Percentiles rank a stretch among this genome's conserved stretches.
phyloP scores from a whole-genome alignment of 2,888 invertebrate genomes.

The Gerosis bhagava region DNA sequence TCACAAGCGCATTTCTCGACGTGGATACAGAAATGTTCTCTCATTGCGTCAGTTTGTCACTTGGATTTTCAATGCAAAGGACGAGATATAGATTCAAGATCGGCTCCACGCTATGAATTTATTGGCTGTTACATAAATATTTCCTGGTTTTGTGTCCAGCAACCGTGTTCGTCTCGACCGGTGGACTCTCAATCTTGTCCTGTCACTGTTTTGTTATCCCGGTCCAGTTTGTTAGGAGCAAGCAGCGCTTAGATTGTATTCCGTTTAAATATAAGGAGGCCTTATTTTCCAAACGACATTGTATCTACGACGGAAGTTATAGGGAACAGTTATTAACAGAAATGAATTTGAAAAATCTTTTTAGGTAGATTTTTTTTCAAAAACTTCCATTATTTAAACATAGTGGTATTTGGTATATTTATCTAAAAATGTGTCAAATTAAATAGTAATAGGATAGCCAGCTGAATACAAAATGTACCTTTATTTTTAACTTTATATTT shows the following conservation, averaged over 20 bases:
- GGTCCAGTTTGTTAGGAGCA: conserved; percentile 19
- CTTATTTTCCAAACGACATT: conserved; percentile 19
- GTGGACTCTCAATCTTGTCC: conserved; percentile 25
- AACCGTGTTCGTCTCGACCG: conserved; percentile 23
- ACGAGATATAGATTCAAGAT: conserved; percentile 23
- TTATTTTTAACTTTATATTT: too few relatives aligned
- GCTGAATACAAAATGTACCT: too few relatives aligned
- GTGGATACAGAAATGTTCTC: background rate
- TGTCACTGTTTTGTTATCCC: conserved; percentile 23
- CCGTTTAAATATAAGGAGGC: conserved; percentile 18
- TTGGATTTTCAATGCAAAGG: conserved; percentile 19
- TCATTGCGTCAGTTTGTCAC: conserved; percentile 6
- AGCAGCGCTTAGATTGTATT: conserved; percentile 12
- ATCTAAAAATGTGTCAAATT: too few relatives aligned
- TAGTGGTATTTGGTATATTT: too few relatives aligned
- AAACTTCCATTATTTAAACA: too few relatives aligned
- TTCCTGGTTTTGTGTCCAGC: conserved; percentile 26
- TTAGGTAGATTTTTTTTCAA: background rate
- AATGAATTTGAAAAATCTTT: background rate
- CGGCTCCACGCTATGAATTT: conserved; percentile 20
- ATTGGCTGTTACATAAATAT: conserved; percentile 26
- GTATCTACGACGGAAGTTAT: background rate
- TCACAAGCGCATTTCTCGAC: too few relatives aligned
- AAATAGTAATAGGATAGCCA: too few relatives aligned
- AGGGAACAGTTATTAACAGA: background rate